A percentile compares a stretch with the other conserved stretches of the same genome.
Conservation (phyloP, 2,888 invertebrate genomes). For the Troides aeacus region DNA sequence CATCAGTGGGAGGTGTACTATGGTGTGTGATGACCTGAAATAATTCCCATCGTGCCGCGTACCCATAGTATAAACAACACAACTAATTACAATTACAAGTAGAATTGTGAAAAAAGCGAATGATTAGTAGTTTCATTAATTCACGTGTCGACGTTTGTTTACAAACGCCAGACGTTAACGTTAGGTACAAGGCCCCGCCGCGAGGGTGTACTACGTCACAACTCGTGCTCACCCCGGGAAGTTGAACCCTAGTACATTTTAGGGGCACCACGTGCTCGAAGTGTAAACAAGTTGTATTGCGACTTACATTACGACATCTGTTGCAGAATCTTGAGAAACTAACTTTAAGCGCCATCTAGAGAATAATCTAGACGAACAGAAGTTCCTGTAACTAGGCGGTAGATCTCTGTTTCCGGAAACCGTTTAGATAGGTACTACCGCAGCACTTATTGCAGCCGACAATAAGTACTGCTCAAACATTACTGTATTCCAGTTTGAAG, state of each 20-base stretch:
- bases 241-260: not conserved
- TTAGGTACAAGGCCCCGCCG: not conserved
- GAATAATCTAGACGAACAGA: not conserved
- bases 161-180: not conserved
- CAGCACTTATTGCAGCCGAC: too few species aligned
- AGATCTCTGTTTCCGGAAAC: too few species aligned
- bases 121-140: not conserved
- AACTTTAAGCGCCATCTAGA: not conserved
- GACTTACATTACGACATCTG: not conserved
- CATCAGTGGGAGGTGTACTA: too few species aligned
- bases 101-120: too few species aligned
- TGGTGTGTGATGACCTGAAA: too few species aligned
- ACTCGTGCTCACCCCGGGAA: not conserved
- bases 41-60: too few species aligned
- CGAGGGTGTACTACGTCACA: not conserved
- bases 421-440: too few species aligned
- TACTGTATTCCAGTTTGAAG: too few species aligned
- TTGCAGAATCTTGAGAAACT: not conserved
- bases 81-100: too few species aligned
- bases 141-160: not conserved
- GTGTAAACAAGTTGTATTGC: not conserved
- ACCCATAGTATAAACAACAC: too few species aligned
- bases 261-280: constrained; percentile 1
- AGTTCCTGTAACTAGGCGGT: too few species aligned
- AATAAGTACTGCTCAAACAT: too few species aligned